phyloP scores from a whole-genome alignment of 2,797 vertebrate species.

The Hephaestus fuliginosus region DNA sequence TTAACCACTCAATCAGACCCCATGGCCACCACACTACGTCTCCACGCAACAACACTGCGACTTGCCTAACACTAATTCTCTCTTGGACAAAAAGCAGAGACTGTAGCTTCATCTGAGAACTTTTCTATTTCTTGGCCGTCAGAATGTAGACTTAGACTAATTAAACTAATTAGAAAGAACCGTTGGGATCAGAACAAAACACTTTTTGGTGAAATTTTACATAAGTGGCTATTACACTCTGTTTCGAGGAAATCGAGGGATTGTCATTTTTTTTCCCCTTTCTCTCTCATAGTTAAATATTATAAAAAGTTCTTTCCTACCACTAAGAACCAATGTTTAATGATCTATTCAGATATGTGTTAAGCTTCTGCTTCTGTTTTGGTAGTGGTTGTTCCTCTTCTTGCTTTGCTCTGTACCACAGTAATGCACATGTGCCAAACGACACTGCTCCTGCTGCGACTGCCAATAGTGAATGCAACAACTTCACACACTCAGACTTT shows the following conservation, averaged over 20 bases:
- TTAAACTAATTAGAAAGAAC: slow-evolving; percentile 41
- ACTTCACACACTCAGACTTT: slow-evolving; percentile 30
- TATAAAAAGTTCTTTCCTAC: slow-evolving; percentile 36
- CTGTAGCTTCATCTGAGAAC: slow-evolving; percentile 46
- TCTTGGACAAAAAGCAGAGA: slow-evolving; percentile 18
- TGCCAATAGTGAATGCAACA: slow-evolving; percentile 60
- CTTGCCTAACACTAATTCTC: slow-evolving; percentile 44
- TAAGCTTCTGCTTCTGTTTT: slow-evolving; percentile 66
- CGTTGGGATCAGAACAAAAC: slow-evolving; percentile 47
- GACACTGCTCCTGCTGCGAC: slow-evolving; percentile 68
- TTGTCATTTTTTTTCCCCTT: slow-evolving; percentile 19
- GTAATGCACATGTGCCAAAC: slow-evolving; percentile 80
- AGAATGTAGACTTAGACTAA: slow-evolving; percentile 29
- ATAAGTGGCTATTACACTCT: slow-evolving; percentile 45
- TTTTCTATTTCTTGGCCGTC: slow-evolving; percentile 41
- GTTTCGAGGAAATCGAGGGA: slow-evolving; percentile 59
- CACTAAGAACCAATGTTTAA: slow-evolving; percentile 51
- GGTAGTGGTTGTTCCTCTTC: slow-evolving; percentile 59
- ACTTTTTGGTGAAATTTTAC: slow-evolving; percentile 57
- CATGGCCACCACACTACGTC: slow-evolving; percentile 40
- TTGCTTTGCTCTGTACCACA: slow-evolving; percentile 68
- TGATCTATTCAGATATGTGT: slow-evolving; percentile 51
- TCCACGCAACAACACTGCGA: slow-evolving; percentile 21
- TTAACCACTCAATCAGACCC: slow-evolving; percentile 49
- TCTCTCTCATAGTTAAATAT: slow-evolving; percentile 39